Evolutionary conservation across 92 coral and sea anemone genomes (phyloP).

Genomic region (Pocillopora meandrina): DNA sequence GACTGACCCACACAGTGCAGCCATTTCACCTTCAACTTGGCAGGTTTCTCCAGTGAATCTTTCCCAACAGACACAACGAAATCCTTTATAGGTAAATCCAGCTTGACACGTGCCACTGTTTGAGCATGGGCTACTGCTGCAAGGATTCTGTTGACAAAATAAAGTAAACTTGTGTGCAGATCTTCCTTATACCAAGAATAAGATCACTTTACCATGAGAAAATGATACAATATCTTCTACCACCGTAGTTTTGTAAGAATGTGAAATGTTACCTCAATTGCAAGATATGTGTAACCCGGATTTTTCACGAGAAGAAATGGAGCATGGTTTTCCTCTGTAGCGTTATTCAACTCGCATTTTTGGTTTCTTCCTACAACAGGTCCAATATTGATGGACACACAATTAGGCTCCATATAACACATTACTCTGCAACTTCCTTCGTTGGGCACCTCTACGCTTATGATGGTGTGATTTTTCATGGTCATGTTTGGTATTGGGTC

Average conservation of each 20-base stretch:
- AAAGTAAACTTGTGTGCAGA: not conserved
- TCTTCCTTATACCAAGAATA: not conserved
- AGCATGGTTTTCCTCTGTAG: not conserved
- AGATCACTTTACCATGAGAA: not conserved
- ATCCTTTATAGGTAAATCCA: not conserved
- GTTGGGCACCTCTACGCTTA: not conserved
- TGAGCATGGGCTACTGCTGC: not conserved
- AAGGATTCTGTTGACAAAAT: not conserved
- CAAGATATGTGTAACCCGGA: not conserved
- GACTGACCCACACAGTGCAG: not conserved
- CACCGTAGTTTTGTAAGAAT: too few species aligned
- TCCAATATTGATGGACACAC: slow-evolving; percentile 4
- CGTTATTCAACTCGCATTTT: not conserved
- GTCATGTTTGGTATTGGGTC: not conserved
- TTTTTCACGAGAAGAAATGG: not conserved
- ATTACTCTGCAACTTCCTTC: not conserved
- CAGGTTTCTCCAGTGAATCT: not conserved
- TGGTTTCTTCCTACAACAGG: not conserved
- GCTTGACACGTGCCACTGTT: not conserved
- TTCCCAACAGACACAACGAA: not conserved
- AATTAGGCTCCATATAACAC: slow-evolving; percentile 9
- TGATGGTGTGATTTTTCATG: not conserved
- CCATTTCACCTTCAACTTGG: not conserved
- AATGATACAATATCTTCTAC: too few species aligned
- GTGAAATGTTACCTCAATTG: not conserved